Percentiles rank a stretch among this genome's conserved stretches.
phyloP scores from a whole-genome alignment of 2,888 invertebrate species.

The Panopea generosa region DNA sequence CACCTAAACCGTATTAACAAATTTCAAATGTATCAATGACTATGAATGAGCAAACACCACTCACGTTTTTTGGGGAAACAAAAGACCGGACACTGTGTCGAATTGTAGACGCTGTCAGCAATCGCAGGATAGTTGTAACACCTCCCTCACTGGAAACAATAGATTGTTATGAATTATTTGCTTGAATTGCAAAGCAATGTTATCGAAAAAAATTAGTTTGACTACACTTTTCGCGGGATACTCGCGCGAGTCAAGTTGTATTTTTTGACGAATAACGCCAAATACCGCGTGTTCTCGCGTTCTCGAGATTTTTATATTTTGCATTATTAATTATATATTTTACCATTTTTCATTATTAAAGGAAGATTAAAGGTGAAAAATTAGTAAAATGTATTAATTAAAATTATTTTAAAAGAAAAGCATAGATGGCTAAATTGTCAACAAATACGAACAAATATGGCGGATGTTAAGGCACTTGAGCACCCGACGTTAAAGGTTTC shows the following conservation, averaged over 20 bases:
- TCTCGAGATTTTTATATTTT: slow-evolving; percentile 19
- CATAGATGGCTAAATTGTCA: neutral
- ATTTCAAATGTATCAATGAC: no score
- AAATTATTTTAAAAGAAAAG: neutral
- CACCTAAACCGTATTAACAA: no score
- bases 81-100: no score
- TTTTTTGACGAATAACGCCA: slow-evolving; percentile 27
- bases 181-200: no score
- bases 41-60: no score
- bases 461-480: slow-evolving; percentile 97
- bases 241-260: slow-evolving; percentile 5
- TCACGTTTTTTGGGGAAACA: no score
- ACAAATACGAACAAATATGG: slow-evolving; percentile 87
- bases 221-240: slow-evolving; percentile 15
- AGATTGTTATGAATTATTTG: no score
- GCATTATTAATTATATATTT: slow-evolving; percentile 9
- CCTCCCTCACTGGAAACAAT: no score
- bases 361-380: neutral
- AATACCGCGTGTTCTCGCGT: slow-evolving; percentile 48
- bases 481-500: slow-evolving; percentile 96
- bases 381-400: neutral
- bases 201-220: neutral
- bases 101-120: no score
- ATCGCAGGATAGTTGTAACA: no score
- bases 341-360: neutral